phyloP scores from a whole-genome alignment of 1,140 invertebrate species.

The Bilobella aurantiaca region DNA sequence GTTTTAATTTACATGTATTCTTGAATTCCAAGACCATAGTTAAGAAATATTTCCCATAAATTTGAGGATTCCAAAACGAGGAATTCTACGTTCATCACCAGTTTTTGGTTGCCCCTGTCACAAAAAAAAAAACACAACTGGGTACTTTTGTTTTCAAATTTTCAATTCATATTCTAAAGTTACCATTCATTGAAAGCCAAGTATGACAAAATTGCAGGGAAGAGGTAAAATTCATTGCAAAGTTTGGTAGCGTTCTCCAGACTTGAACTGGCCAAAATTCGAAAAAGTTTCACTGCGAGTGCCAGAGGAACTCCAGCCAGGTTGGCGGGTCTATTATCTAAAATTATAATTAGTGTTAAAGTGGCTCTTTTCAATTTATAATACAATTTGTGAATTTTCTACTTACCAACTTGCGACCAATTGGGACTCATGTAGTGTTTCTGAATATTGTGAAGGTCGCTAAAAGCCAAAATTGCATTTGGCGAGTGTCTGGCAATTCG shows the following conservation, averaged over 20 bases:
- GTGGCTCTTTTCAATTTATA: neutral
- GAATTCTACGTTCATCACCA: conserved; percentile 8
- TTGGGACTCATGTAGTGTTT: conserved; percentile 11
- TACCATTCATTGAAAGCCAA: conserved; percentile 22
- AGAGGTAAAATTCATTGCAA: conserved; percentile 2
- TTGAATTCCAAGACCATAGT: conserved; percentile 15
- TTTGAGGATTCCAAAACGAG: conserved; percentile 18
- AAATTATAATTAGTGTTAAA: neutral
- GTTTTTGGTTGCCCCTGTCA: conserved; percentile 15
- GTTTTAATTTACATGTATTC: conserved; percentile 24
- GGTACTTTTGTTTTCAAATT: too few relatives aligned
- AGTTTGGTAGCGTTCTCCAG: conserved; percentile 15
- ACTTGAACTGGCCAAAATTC: conserved; percentile 19
- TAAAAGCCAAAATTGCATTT: conserved; percentile 36
- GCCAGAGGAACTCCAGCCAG: conserved; percentile 13
- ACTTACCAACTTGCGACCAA: conserved; percentile 20
- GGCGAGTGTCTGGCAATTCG: conserved; percentile 41
- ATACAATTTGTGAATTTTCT: neutral
- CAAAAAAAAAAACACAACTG: neutral
- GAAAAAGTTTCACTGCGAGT: conserved; percentile 18
- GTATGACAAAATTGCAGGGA: conserved; percentile 22
- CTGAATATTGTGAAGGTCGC: conserved; percentile 13
- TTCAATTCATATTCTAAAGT: neutral
- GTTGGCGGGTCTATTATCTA: neutral
- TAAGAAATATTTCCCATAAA: conserved; percentile 17